These are phyloP conservation scores for Suillia variegata DNA, from an alignment of 2,888 invertebrate genomes.

Conservation along the genomic window DNA sequence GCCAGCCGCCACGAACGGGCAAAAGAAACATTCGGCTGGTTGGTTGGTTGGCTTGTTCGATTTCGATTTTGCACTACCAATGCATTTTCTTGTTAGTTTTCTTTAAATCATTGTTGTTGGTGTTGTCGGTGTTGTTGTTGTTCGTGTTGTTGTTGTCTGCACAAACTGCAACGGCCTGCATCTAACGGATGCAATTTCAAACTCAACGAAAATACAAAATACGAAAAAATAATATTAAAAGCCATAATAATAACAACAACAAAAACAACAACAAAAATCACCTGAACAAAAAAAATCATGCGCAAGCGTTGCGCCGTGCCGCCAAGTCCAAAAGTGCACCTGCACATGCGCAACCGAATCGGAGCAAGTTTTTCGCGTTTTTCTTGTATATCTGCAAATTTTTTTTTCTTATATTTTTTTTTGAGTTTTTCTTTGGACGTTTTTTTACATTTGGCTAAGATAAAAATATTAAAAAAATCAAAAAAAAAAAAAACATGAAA, in stretches of 20 bases:
- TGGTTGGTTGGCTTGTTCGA: too few relatives aligned
- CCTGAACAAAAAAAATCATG: background rate
- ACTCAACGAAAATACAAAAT: background rate
- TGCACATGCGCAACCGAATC: background rate
- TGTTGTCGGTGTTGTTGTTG: background rate
- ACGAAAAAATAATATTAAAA: background rate
- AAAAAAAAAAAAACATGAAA: too few relatives aligned
- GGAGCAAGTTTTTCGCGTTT: background rate
- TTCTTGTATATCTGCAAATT: background rate
- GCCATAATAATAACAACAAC: background rate
- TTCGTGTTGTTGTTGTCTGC: slow-evolving; percentile 5
- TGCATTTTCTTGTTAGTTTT: background rate
- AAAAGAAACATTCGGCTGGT: too few relatives aligned
- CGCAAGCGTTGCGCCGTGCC: background rate
- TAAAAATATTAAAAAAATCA: too few relatives aligned
- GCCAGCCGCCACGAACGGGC: too few relatives aligned
- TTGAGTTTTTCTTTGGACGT: too few relatives aligned
- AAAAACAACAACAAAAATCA: too few relatives aligned
- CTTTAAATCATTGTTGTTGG: background rate
- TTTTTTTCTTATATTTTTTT: too few relatives aligned
- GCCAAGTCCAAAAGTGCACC: background rate
- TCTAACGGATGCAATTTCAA: slow-evolving; percentile 23
- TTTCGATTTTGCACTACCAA: background rate
- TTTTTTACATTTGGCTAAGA: too few relatives aligned
- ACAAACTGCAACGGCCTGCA: slow-evolving; percentile 10